A percentile compares a stretch with the other conserved stretches of the same genome.
phyloP scores from a whole-genome alignment of 2,113 vertebrate genomes.

The Corapipo altera region DNA sequence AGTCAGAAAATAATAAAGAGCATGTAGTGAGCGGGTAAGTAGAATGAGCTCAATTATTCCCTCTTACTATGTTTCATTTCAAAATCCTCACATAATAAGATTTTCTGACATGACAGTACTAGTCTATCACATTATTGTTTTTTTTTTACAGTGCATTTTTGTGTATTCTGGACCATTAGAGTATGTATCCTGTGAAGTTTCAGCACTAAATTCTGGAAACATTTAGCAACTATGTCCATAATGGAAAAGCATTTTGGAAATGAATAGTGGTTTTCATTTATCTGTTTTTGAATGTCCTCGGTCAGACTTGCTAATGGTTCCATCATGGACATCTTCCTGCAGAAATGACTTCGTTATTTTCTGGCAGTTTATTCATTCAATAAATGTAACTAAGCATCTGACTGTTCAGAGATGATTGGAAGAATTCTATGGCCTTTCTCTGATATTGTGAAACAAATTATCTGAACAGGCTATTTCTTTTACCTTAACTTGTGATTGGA shows the following conservation, averaged over 20 bases:
- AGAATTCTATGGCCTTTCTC: background rate
- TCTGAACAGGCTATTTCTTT: background rate
- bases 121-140: background rate
- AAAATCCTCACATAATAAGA: constrained; percentile 16
- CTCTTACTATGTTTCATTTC: constrained; percentile 7
- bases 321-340: background rate
- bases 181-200: background rate
- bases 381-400: background rate
- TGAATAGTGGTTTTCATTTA: background rate
- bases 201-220: constrained; percentile 7
- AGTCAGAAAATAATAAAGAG: constrained; percentile 1
- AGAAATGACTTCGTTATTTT: constrained; percentile 21
- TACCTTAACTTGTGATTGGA: background rate
- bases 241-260: constrained; percentile 25
- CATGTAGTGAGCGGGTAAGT: background rate
- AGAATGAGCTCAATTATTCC: constrained; percentile 11
- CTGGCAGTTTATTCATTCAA: background rate
- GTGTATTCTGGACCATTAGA: background rate
- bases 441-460: background rate
- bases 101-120: background rate
- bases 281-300: background rate
- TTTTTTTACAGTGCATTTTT: constrained; percentile 27
- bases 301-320: background rate
- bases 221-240: background rate
- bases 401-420: background rate